Conservation (phyloP, 2,797 vertebrate genomes). For the Notolepis coatsorum region DNA sequence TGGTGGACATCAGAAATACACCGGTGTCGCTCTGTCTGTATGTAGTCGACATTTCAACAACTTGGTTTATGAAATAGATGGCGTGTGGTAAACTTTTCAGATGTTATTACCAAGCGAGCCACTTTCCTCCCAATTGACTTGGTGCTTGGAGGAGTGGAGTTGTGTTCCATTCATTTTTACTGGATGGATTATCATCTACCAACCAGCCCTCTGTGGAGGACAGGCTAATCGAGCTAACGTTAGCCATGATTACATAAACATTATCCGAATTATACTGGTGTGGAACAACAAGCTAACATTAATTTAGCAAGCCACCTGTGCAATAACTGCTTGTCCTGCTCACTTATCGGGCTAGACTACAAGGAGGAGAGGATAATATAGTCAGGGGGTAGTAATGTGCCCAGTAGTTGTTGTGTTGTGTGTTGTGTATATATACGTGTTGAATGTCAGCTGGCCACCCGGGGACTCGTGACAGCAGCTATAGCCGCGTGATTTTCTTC, state of each 20-base stretch:
- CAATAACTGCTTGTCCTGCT: not conserved
- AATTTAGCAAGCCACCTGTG: conserved; percentile 27
- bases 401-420: conserved; percentile 15
- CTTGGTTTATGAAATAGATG: too few species aligned
- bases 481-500: too few species aligned
- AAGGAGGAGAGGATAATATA: not conserved
- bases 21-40: too few species aligned
- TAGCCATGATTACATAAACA: conserved; percentile 47
- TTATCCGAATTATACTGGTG: conserved; percentile 13
- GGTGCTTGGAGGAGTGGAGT: too few species aligned
- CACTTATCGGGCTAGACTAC: not conserved
- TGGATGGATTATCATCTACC: not conserved
- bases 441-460: conserved; percentile 57
- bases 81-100: too few species aligned
- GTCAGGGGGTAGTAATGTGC: not conserved
- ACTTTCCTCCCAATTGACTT: not conserved
- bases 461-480: too few species aligned
- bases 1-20: too few species aligned
- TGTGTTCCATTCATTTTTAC: not conserved
- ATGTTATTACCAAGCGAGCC: too few species aligned
- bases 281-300: conserved; percentile 44
- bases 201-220: not conserved
- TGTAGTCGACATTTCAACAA: too few species aligned
- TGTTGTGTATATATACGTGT: too few species aligned
- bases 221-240: not conserved